Conservation (phyloP, 2,113 vertebrate species). For the Phyllostomus hastatus region DNA sequence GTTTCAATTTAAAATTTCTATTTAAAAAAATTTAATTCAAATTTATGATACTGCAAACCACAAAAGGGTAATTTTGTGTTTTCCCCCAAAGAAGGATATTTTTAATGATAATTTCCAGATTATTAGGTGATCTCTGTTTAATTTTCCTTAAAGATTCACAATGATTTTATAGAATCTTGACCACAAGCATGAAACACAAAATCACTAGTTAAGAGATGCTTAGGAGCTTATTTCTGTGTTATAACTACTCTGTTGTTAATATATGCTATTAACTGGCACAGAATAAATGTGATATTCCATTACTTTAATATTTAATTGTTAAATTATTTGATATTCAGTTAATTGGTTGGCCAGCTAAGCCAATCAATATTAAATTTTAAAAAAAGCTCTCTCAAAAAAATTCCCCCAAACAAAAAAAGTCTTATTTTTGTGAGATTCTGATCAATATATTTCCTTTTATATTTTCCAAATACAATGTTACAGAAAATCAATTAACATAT, state of each 20-base stretch:
- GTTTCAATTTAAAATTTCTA: neutral
- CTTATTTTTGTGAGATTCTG: neutral
- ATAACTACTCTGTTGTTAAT: neutral
- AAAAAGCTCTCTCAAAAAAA: neutral
- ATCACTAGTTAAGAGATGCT: neutral
- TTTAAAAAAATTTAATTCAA: conserved; percentile 25
- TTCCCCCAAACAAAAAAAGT: neutral
- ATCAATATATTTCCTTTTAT: conserved; percentile 9
- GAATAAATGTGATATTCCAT: conserved; percentile 12
- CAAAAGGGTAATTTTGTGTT: neutral
- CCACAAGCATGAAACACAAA: neutral
- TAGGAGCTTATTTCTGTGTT: neutral
- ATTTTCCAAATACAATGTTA: neutral
- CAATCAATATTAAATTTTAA: neutral
- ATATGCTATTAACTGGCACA: neutral
- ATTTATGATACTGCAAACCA: neutral
- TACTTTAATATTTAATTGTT: conserved; percentile 22
- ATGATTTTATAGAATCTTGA: neutral
- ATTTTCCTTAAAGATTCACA: neutral
- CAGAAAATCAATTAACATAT: neutral
- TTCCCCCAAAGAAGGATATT: neutral
- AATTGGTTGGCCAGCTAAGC: conserved; percentile 2
- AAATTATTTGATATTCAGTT: conserved; percentile 48
- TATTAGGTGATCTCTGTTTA: neutral
- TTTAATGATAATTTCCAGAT: neutral